phyloP scores from a whole-genome alignment of 1,140 invertebrate genomes.

The Pachypeltis micranthus region DNA sequence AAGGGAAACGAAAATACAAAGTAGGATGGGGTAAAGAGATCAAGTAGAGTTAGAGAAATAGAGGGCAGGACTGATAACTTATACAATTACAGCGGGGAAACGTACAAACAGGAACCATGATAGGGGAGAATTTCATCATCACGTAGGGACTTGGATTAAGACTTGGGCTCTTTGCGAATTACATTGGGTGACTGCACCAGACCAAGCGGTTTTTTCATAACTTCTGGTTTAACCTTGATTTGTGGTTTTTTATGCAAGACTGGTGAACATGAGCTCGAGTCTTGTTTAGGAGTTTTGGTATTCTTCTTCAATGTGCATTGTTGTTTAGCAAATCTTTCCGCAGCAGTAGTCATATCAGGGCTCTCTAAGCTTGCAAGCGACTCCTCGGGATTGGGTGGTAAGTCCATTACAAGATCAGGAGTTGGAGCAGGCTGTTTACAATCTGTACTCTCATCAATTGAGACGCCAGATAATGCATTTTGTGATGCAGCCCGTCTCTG shows the following conservation, averaged over 20 bases:
- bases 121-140: too few relatives aligned
- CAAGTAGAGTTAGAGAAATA: too few relatives aligned
- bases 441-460: background rate
- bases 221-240: constrained; percentile 58
- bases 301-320: constrained; percentile 73
- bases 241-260: constrained; percentile 48
- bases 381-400: constrained; percentile 42
- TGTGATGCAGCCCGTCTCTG: constrained; percentile 46
- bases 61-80: too few relatives aligned
- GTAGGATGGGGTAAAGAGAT: too few relatives aligned
- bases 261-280: constrained; percentile 23
- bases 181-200: constrained; percentile 29
- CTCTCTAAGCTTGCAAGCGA: constrained; percentile 40
- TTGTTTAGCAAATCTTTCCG: constrained; percentile 60
- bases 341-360: constrained; percentile 56
- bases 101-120: too few relatives aligned
- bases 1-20: too few relatives aligned
- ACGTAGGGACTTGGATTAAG: too few relatives aligned
- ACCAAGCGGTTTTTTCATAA: constrained; percentile 53
- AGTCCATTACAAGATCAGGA: constrained; percentile 79
- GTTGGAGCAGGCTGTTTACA: constrained; percentile 40
- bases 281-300: constrained; percentile 35
- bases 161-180: constrained; percentile 15
- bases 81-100: too few relatives aligned
- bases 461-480: constrained; percentile 32